Conservation (phyloP, 2,888 invertebrate genomes). For the Scelioninae gen. 1 region DNA sequence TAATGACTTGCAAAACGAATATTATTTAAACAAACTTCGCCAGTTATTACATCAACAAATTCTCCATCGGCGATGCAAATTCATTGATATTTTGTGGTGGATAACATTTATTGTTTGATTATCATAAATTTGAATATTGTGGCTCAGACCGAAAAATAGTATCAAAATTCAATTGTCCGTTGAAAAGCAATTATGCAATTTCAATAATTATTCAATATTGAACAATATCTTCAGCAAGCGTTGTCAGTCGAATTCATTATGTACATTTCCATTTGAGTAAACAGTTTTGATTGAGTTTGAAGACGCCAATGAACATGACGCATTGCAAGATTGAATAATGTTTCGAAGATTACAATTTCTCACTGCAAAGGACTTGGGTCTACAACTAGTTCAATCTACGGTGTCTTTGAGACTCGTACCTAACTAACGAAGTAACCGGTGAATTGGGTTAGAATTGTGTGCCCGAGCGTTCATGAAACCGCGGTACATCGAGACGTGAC, state of each 20-base stretch:
- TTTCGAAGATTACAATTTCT: slow-evolving; percentile 57
- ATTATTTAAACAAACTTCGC: not conserved
- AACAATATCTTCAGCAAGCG: slow-evolving; percentile 33
- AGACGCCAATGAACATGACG: slow-evolving; percentile 54
- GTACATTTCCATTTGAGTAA: slow-evolving; percentile 42
- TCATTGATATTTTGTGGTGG: slow-evolving; percentile 9
- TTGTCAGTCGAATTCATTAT: slow-evolving; percentile 45
- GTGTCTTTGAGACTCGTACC: slow-evolving; percentile 27
- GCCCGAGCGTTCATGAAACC: slow-evolving; percentile 41
- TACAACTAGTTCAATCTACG: slow-evolving; percentile 42
- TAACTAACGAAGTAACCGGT: slow-evolving; percentile 44
- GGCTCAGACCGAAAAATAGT: slow-evolving; percentile 4
- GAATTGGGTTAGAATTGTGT: slow-evolving; percentile 59
- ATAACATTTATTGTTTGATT: slow-evolving; percentile 18
- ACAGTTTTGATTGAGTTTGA: slow-evolving; percentile 56
- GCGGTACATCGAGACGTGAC: slow-evolving; percentile 16
- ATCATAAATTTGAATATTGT: slow-evolving; percentile 25
- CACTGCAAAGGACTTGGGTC: slow-evolving; percentile 43
- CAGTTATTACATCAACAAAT: not conserved
- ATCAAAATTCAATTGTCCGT: slow-evolving; percentile 7
- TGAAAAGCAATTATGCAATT: slow-evolving; percentile 30
- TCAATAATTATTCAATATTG: slow-evolving; percentile 44
- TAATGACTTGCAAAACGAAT: no score
- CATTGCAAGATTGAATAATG: slow-evolving; percentile 48
- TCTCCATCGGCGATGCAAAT: not conserved